Conservation (phyloP, 2,888 invertebrate genomes). For the Pristionchus entomophagus region DNA sequence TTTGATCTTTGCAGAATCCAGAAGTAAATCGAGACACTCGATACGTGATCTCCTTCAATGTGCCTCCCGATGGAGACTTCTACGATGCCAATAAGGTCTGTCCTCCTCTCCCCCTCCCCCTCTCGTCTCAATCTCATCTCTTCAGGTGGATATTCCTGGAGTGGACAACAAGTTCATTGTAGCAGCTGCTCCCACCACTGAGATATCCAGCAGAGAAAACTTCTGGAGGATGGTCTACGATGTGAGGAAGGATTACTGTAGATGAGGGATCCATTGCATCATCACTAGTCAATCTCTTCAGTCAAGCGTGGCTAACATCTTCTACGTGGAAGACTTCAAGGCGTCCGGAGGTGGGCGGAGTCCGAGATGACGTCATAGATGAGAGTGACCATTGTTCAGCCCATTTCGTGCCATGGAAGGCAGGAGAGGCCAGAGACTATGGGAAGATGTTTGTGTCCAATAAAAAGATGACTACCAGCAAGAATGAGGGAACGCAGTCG, state of each 20-base stretch:
- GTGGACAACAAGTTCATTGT: conserved; percentile 31
- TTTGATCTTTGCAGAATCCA: conserved; percentile 21
- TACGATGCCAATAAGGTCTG: conserved; percentile 13
- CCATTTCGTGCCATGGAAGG: conserved; percentile 28
- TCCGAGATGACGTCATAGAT: neutral
- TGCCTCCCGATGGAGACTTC: conserved; percentile 33
- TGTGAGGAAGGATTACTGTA: conserved; percentile 21
- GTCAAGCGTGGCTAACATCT: neutral
- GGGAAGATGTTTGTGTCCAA: conserved; percentile 29
- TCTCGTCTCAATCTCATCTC: neutral
- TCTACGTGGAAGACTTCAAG: conserved; percentile 15
- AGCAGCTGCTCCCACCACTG: conserved; percentile 1
- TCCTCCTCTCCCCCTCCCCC: neutral
- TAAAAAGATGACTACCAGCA: neutral
- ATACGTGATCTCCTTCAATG: conserved; percentile 39
- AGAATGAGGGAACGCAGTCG: neutral
- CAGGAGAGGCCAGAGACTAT: conserved; percentile 12
- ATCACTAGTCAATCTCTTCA: neutral
- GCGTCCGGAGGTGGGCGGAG: neutral
- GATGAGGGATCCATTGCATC: neutral
- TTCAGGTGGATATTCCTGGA: conserved; percentile 5
- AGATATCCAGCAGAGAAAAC: conserved; percentile 25
- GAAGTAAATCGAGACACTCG: conserved; percentile 34
- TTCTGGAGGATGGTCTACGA: conserved; percentile 41
- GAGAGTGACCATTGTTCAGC: neutral